Percentiles rank a stretch among this genome's conserved stretches.
Evolutionary conservation across 2,888 invertebrate genomes (phyloP).

Genomic region (Odontomyia ornata): DNA sequence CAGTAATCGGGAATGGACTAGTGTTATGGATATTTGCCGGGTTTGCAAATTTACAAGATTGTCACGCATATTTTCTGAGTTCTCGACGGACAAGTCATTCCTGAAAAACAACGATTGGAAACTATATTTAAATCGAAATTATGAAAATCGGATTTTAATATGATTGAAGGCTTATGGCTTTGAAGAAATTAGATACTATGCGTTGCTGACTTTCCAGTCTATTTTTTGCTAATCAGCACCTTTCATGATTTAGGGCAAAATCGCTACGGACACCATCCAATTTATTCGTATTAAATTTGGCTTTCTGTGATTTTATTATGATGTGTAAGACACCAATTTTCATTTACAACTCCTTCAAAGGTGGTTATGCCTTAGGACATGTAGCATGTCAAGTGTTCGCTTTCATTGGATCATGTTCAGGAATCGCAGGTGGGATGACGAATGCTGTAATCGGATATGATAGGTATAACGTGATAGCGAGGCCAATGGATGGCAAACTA

Average conservation of each 20-base stretch:
- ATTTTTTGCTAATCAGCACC: no score
- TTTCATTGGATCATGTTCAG: conserved; percentile 77
- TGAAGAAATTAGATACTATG: no score
- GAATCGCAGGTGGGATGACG: conserved; percentile 81
- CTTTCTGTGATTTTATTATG: conserved; percentile 85
- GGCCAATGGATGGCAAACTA: conserved; percentile 81
- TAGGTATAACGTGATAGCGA: conserved; percentile 78
- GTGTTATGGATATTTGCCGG: conserved; percentile 79
- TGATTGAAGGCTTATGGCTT: no score
- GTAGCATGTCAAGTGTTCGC: conserved; percentile 80
- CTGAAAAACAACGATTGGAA: no score
- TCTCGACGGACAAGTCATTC: no score
- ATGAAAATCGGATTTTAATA: no score
- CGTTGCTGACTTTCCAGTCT: no score
- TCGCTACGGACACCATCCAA: conserved; percentile 73
- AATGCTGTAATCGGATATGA: conserved; percentile 88
- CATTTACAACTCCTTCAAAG: conserved; percentile 82
- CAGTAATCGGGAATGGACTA: conserved; percentile 81
- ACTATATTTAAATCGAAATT: no score
- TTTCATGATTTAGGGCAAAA: conserved; percentile 56
- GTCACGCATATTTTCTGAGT: background rate
- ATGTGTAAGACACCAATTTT: conserved; percentile 86
- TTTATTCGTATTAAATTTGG: conserved; percentile 82
- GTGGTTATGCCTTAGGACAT: conserved; percentile 78
- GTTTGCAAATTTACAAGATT: background rate